phyloP scores from a whole-genome alignment of 2,113 vertebrate genomes.

The Otocyon megalotis region DNA sequence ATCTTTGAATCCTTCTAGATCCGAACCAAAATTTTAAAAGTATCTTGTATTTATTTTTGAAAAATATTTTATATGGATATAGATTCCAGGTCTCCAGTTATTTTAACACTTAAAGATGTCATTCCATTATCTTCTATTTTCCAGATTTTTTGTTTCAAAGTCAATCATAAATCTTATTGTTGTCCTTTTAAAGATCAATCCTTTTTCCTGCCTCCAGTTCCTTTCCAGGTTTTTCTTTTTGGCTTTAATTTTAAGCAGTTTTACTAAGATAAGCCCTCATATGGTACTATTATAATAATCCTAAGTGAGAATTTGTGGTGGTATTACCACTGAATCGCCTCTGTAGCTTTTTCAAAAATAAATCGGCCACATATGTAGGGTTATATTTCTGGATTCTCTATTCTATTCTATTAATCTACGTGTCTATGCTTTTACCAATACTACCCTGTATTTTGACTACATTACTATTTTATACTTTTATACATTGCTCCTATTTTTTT shows the following conservation, averaged over 20 bases:
- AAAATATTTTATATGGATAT: not conserved
- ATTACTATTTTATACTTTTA: not conserved
- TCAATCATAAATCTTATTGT: not conserved
- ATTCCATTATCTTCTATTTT: not conserved
- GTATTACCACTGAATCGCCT: not conserved
- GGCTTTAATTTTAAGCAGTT: not conserved
- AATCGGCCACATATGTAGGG: not conserved
- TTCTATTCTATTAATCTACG: not conserved
- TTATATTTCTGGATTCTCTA: not conserved
- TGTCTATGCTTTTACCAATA: not conserved
- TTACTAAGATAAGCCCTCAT: not conserved
- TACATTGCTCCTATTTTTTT: conserved; percentile 15
- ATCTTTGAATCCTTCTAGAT: conserved; percentile 6
- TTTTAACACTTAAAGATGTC: not conserved
- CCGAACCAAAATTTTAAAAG: not conserved
- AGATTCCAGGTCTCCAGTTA: not conserved
- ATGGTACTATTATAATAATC: not conserved
- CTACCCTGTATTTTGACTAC: not conserved
- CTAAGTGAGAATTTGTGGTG: not conserved
- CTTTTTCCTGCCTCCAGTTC: not conserved
- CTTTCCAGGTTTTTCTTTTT: conserved; percentile 23
- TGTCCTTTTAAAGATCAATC: not conserved
- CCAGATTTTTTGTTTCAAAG: conserved; percentile 48
- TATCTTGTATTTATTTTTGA: conserved; percentile 43
- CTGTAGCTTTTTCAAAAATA: not conserved